Percentiles rank a stretch among this genome's conserved stretches.
These are phyloP conservation scores for Aricia agestis DNA, from an alignment of 1,140 invertebrate species.

Conservation along the genomic window DNA sequence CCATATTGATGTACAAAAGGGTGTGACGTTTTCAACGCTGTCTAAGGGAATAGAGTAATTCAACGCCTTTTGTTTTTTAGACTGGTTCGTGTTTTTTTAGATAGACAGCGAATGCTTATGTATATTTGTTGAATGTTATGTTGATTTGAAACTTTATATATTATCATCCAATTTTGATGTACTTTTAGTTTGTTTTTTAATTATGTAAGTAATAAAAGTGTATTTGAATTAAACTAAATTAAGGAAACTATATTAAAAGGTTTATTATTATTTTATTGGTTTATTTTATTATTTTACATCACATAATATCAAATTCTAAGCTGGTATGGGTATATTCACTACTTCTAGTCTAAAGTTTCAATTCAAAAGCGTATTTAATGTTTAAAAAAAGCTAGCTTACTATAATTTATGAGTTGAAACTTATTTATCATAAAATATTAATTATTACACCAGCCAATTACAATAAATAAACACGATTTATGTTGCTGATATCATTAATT, in stretches of 20 bases:
- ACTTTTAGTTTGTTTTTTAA: too few species aligned
- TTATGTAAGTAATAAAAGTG: too few species aligned
- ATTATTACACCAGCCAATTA: slow-evolving; percentile 3
- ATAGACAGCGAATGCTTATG: neutral
- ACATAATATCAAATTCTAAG: too few species aligned
- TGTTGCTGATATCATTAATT: neutral
- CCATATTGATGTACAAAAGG: slow-evolving; percentile 13
- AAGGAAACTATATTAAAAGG: too few species aligned
- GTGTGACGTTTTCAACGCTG: slow-evolving; percentile 15
- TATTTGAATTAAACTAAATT: too few species aligned
- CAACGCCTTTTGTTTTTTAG: neutral
- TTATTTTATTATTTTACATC: too few species aligned
- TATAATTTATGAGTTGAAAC: neutral
- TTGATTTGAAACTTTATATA: neutral
- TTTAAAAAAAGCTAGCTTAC: neutral
- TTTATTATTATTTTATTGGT: too few species aligned
- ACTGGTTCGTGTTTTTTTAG: neutral
- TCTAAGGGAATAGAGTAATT: slow-evolving; percentile 1
- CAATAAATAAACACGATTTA: slow-evolving; percentile 1
- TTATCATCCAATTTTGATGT: too few species aligned
- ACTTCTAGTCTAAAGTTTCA: neutral
- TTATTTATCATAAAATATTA: slow-evolving; percentile 4
- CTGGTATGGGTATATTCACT: too few species aligned
- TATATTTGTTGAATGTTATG: neutral
- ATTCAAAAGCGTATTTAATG: neutral